Conservation (phyloP, 2,113 vertebrate species). For the Sinosuthora webbiana region DNA sequence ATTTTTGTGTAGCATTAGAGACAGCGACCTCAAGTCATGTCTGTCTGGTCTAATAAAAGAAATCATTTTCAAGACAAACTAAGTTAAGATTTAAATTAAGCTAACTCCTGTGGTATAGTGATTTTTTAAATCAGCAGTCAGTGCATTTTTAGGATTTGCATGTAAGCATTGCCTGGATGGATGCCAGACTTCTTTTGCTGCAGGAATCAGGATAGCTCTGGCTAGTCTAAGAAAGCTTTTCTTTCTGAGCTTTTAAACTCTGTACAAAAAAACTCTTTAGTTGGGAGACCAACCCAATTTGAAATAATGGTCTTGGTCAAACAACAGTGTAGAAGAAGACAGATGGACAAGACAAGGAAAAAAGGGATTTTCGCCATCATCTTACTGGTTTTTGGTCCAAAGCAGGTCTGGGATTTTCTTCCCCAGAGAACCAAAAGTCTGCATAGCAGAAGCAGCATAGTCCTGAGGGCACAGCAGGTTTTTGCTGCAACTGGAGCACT, state of each 20-base stretch:
- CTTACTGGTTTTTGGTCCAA: neutral
- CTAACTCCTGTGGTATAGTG: neutral
- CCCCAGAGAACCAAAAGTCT: neutral
- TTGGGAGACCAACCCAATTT: neutral
- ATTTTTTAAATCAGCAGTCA: neutral
- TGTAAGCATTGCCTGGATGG: neutral
- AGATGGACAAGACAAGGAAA: neutral
- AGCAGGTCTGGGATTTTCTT: neutral
- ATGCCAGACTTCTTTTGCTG: neutral
- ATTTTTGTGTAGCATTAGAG: neutral
- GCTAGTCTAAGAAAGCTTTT: neutral
- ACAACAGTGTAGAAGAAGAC: neutral
- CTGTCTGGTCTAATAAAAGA: constrained; percentile 15
- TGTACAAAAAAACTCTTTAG: neutral
- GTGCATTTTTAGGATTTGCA: neutral
- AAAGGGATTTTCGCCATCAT: neutral
- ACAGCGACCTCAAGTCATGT: neutral
- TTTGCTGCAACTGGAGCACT: neutral
- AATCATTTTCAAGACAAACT: constrained; percentile 1
- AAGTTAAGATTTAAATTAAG: constrained; percentile 8
- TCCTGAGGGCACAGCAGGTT: neutral
- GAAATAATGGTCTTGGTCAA: neutral
- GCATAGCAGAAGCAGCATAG: neutral
- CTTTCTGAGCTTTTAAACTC: neutral
- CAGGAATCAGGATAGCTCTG: neutral